These are phyloP conservation scores for Pinna nobilis DNA, from an alignment of 1,140 invertebrate genomes.

Conservation along the genomic window DNA sequence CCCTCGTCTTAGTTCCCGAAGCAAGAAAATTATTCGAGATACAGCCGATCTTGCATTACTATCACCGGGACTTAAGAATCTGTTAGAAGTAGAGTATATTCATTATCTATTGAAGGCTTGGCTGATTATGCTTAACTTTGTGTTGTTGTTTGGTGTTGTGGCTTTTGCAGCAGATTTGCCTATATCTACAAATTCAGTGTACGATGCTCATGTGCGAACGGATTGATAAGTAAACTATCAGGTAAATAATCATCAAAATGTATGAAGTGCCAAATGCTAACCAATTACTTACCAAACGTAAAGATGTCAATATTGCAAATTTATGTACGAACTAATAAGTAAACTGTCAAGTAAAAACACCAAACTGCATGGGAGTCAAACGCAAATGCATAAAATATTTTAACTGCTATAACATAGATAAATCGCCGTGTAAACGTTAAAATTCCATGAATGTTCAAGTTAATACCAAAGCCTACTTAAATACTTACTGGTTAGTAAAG, in stretches of 20 bases:
- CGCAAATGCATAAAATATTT: no score
- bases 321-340: no score
- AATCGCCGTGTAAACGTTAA: no score
- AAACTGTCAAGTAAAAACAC: no score
- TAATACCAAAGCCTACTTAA: no score
- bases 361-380: no score
- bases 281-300: no score
- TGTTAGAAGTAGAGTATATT: conserved; percentile 69
- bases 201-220: not conserved
- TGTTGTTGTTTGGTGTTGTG: conserved; percentile 32
- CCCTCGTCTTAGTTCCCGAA: conserved; percentile 62
- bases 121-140: conserved; percentile 13
- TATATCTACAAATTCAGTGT: not conserved
- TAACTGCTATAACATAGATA: no score
- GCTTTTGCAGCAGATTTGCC: conserved; percentile 18
- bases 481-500: no score
- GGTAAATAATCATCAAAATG: conserved; percentile 1
- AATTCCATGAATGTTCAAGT: no score
- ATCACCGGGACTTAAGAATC: conserved; percentile 64
- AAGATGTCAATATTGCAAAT: no score
- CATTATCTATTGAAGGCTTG: conserved; percentile 8
- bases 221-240: not conserved
- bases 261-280: no score
- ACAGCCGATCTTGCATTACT: conserved; percentile 55
- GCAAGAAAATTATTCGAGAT: conserved; percentile 67